Base-by-base conservation (phyloP, 2,888 invertebrate genomes). In the Synanthedon myopaeformis region DNA sequence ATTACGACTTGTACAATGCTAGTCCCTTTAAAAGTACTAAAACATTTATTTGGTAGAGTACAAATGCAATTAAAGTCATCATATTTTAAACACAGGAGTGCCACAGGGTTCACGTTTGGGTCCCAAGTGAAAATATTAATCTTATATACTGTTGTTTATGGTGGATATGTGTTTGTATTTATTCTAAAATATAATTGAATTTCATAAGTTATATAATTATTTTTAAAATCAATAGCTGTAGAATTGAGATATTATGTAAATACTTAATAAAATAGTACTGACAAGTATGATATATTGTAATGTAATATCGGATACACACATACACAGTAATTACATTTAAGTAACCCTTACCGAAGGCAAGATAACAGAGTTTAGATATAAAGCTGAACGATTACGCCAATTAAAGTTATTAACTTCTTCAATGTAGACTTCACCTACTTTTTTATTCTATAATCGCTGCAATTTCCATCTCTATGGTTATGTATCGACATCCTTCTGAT, bases 341-440 rank as follows among this genome's bases (percentile, higher is more conserved):
- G 64, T 67, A 65, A 62, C 65, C 62, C 55, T 59, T 56, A 57
- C 57, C 58, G 61, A 59, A 59, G 58, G 49, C 52, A 45, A 35
- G 45, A n/a, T 45, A 45, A 45, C 13, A 13, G 45, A 45, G 45
- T 14, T 45, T 45, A 45, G 45, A 45, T 45, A 45, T 45, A 45
- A 45, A 45, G 14, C 12, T 19, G 35, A 13, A 48, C 56, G 66
- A 69, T 67, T 65, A 62, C 56, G 41, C 51, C 64, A 61, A 69
- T 72, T 66, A 69, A 59, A 64, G 61, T 63, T 65, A 70, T 72
- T 73, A 74, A 66, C 66, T 70, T 64, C 69, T 69, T 71, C 66
- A 69, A 66, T 49, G 49, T 49, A 19, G 17, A 49, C 23, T 49
- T 49, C 19, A 19, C 12, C 17, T 14, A 45, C 3, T 13, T 49